Conservation (phyloP, 2,113 vertebrate genomes). For the Desmodus rotundus region DNA sequence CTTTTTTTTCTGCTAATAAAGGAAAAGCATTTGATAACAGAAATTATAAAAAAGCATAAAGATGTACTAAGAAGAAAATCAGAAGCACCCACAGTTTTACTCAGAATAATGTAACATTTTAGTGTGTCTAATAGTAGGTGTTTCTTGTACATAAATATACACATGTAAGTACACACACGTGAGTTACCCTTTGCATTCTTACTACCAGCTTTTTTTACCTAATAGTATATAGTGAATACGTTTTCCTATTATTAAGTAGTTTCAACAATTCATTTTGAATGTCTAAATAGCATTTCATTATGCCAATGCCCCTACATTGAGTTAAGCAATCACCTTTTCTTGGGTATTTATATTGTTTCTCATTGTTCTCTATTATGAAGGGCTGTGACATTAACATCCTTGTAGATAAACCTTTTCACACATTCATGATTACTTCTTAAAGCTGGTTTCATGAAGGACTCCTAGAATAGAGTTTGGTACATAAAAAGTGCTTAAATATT, state of each 20-base stretch:
- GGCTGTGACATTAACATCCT: neutral
- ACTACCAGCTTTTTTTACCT: neutral
- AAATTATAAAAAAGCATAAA: neutral
- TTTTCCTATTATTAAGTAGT: neutral
- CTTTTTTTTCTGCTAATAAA: conserved; percentile 3
- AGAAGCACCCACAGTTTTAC: neutral
- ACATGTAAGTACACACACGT: neutral
- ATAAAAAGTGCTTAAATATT: conserved; percentile 23
- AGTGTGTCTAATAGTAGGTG: neutral
- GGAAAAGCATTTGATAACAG: neutral
- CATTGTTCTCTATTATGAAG: neutral
- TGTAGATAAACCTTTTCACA: neutral
- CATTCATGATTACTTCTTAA: neutral
- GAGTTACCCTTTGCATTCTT: neutral
- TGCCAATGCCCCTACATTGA: neutral
- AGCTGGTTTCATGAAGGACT: neutral
- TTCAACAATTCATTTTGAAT: conserved; percentile 27
- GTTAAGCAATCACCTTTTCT: neutral
- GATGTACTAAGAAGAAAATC: conserved; percentile 1
- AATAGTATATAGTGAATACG: neutral
- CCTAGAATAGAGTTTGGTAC: neutral
- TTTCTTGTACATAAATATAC: conserved; percentile 6
- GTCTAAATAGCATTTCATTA: neutral
- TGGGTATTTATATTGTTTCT: neutral
- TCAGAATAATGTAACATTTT: neutral